These are phyloP conservation scores for Drosophila ohnishii DNA, from an alignment of 1,140 invertebrate genomes.

Conservation along the genomic window DNA sequence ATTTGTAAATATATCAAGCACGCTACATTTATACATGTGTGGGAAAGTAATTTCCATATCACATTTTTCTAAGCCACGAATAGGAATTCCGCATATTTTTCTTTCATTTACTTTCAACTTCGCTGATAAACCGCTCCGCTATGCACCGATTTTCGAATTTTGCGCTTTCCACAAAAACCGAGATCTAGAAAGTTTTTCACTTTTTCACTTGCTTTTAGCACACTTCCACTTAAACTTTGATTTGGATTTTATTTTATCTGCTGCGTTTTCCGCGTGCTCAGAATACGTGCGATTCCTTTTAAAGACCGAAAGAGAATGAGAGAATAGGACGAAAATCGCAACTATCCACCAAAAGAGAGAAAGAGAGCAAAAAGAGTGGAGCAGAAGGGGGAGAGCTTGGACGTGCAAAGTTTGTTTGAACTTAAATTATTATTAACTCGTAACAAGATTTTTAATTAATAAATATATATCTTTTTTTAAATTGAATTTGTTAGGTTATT, in stretches of 20 bases:
- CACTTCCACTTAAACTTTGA: slow-evolving; percentile 45
- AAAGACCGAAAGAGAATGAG: slow-evolving; percentile 79
- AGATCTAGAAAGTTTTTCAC: slow-evolving; percentile 22
- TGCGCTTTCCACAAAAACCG: slow-evolving; percentile 22
- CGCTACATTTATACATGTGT: neutral
- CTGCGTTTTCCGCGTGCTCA: slow-evolving; percentile 60
- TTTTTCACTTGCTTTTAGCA: slow-evolving; percentile 67
- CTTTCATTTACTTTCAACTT: slow-evolving; percentile 37
- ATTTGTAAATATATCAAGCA: slow-evolving; percentile 26
- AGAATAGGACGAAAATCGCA: slow-evolving; percentile 67
- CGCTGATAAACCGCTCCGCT: slow-evolving; percentile 33
- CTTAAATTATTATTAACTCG: neutral
- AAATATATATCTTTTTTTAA: neutral
- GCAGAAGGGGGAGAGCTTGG: neutral
- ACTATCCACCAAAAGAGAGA: slow-evolving; percentile 11
- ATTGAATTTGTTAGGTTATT: neutral
- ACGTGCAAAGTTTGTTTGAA: neutral
- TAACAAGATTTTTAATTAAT: too few relatives aligned
- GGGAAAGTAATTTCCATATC: slow-evolving; percentile 32
- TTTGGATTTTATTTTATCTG: slow-evolving; percentile 25
- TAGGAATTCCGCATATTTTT: slow-evolving; percentile 11
- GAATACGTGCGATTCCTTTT: slow-evolving; percentile 74
- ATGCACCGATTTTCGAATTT: slow-evolving; percentile 10
- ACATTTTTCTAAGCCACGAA: slow-evolving; percentile 20
- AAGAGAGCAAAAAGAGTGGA: neutral